phyloP scores from a whole-genome alignment of 2,797 vertebrate species.

The Chanos chanos region DNA sequence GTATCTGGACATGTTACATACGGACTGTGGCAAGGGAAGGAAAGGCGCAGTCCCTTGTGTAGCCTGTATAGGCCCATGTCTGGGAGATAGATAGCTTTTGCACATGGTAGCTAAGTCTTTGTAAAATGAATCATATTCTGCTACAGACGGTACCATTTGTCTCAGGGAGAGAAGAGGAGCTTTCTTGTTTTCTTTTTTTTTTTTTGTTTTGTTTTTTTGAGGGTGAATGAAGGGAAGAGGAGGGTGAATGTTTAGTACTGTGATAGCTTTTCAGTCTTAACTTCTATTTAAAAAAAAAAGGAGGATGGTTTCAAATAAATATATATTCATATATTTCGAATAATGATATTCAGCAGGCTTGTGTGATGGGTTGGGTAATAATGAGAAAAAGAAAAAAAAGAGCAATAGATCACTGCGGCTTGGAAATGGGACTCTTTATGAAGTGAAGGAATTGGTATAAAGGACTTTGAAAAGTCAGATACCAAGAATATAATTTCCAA shows the following conservation, averaged over 20 bases:
- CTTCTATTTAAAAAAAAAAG: too few species aligned
- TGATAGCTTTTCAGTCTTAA: too few species aligned
- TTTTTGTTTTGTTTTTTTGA: too few species aligned
- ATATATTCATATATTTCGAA: too few species aligned
- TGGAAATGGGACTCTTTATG: background rate
- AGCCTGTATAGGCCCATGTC: background rate
- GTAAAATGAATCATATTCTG: slow-evolving; percentile 13
- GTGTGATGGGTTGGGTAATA: too few species aligned
- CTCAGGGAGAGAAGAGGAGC: slow-evolving; percentile 1
- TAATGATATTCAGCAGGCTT: background rate
- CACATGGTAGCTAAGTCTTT: background rate
- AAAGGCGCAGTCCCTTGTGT: background rate
- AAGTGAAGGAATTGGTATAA: slow-evolving; percentile 1
- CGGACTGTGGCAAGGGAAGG: too few species aligned
- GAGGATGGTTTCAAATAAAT: too few species aligned
- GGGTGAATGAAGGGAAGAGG: too few species aligned
- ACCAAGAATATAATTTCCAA: slow-evolving; percentile 9
- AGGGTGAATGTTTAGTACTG: too few species aligned
- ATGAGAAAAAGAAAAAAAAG: too few species aligned
- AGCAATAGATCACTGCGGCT: too few species aligned
- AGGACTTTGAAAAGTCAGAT: slow-evolving; percentile 6
- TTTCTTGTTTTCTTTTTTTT: too few species aligned
- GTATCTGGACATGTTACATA: background rate
- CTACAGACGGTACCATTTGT: slow-evolving; percentile 14
- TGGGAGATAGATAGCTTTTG: background rate